These are phyloP conservation scores for Heliconius eleuchia DNA, from an alignment of 1,140 invertebrate genomes.

Conservation along the genomic window DNA sequence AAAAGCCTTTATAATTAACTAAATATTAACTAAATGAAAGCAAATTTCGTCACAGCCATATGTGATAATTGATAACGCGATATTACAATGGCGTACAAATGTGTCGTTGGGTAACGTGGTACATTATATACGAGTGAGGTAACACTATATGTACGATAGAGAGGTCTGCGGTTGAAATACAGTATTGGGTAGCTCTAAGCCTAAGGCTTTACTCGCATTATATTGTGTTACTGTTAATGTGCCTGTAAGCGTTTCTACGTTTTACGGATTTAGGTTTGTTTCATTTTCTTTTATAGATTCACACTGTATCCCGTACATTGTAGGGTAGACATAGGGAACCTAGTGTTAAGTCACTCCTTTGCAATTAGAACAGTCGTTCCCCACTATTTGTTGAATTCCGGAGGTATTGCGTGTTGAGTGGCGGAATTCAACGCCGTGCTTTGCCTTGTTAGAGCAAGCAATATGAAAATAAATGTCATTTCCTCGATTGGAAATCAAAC, in stretches of 20 bases:
- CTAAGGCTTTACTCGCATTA: slow-evolving; percentile 4
- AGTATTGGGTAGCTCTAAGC: slow-evolving; percentile 33
- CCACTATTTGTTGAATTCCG: no score
- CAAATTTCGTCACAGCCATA: neutral
- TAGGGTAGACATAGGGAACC: no score
- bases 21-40: neutral
- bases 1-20: neutral
- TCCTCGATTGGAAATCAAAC: no score
- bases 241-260: neutral
- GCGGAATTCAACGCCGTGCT: no score
- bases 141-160: slow-evolving; percentile 46
- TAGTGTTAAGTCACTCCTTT: no score
- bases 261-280: neutral
- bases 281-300: no score
- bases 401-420: no score
- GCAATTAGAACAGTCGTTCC: no score
- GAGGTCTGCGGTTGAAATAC: slow-evolving; percentile 56
- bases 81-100: slow-evolving; percentile 15
- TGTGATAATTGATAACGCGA: slow-evolving; percentile 28
- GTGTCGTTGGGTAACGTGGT: slow-evolving; percentile 33
- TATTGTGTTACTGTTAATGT: slow-evolving; percentile 5
- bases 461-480: no score
- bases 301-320: no score
- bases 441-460: no score
- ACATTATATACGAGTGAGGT: slow-evolving; percentile 39